phyloP scores from a whole-genome alignment of 2,888 invertebrate genomes.

The Nasonia oneida region DNA sequence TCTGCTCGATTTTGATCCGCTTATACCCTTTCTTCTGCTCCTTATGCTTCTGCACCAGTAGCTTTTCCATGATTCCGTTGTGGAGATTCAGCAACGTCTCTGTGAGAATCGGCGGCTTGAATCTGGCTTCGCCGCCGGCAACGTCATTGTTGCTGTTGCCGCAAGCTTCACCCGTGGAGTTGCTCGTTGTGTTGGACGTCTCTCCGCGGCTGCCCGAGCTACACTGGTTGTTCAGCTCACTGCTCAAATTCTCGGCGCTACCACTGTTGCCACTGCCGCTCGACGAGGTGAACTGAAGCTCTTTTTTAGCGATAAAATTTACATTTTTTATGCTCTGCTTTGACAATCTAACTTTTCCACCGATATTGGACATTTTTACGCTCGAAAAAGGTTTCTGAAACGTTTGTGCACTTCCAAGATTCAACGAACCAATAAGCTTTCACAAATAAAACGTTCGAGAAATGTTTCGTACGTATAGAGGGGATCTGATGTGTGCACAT shows the following conservation, averaged over 20 bases:
- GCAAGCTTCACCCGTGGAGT: constrained; percentile 68
- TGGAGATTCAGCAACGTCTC: constrained; percentile 84
- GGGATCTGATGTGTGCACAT: not conserved
- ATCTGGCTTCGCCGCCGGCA: constrained; percentile 67
- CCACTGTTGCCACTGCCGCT: constrained; percentile 82
- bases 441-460: too few relatives aligned
- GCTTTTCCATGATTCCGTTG: constrained; percentile 91
- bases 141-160: constrained; percentile 65
- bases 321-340: not conserved
- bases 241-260: constrained; percentile 83
- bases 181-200: constrained; percentile 79
- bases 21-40: constrained; percentile 81
- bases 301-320: constrained; percentile 57
- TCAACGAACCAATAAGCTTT: too few relatives aligned
- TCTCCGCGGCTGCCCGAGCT: constrained; percentile 79
- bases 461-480: too few relatives aligned
- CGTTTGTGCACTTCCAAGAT: too few relatives aligned
- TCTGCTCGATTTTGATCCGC: constrained; percentile 78
- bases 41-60: constrained; percentile 86
- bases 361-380: not conserved
- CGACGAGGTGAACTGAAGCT: constrained; percentile 79
- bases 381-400: too few relatives aligned
- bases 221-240: constrained; percentile 81
- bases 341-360: not conserved
- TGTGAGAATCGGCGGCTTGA: constrained; percentile 82